phyloP scores from a whole-genome alignment of 2,888 invertebrate species.

The Salpingus planirostris region DNA sequence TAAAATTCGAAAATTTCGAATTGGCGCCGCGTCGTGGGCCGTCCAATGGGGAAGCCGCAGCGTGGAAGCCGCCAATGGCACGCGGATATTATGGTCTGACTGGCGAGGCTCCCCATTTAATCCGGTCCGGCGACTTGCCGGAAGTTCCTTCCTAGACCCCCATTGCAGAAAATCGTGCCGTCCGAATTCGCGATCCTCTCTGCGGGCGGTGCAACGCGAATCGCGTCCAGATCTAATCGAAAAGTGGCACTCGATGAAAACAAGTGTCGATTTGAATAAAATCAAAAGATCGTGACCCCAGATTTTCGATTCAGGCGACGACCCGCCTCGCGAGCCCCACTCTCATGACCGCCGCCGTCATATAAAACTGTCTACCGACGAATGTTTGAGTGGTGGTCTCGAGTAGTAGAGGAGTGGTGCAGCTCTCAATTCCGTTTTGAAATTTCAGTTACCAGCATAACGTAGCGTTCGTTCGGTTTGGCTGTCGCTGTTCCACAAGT shows the following conservation, averaged over 20 bases:
- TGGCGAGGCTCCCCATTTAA: conserved; percentile 9
- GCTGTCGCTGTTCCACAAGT: conserved; percentile 9
- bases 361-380: conserved; percentile 15
- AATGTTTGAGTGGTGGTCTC: conserved; percentile 9
- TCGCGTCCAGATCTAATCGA: conserved; percentile 1
- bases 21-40: neutral
- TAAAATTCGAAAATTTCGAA: neutral
- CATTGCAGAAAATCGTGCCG: too few relatives aligned
- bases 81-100: conserved; percentile 13
- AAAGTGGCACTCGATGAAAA: neutral
- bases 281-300: conserved; percentile 13
- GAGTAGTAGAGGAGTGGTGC: conserved; percentile 7
- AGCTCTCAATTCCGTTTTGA: too few relatives aligned
- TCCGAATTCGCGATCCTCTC: too few relatives aligned
- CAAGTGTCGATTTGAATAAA: conserved; percentile 8
- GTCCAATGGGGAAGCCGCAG: conserved; percentile 8
- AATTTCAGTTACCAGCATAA: conserved; percentile 5
- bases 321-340: conserved; percentile 13
- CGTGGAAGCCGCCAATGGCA: conserved; percentile 12
- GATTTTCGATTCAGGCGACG: too few relatives aligned
- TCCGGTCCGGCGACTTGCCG: conserved; percentile 2
- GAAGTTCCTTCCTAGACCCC: too few relatives aligned
- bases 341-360: conserved; percentile 12
- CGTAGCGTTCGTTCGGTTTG: conserved; percentile 6
- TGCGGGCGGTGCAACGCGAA: too few relatives aligned